Base-by-base conservation (phyloP, 2,113 vertebrate species). In the Dicaeum eximium region DNA sequence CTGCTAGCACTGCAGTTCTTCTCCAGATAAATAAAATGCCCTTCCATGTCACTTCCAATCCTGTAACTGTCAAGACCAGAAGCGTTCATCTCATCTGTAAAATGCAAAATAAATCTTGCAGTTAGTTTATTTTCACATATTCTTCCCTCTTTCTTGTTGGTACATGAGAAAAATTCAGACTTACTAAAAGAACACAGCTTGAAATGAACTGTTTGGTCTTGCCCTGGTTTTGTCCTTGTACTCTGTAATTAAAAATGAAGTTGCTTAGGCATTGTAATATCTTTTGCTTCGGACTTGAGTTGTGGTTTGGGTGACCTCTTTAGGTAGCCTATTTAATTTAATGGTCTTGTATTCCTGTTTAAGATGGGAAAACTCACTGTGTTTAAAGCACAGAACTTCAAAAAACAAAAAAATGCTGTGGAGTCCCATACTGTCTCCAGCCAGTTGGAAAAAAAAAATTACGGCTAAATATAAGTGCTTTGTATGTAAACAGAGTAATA, bases 1-100 rank as follows among this genome's bases (percentile, higher is more conserved):
- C 94, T 95, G 93, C 92, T 71, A 91, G 95, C 91, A 60, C 35
- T 9, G 9, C 65, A 27, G 47, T 78, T 82, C 45, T 85, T 84
- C 38, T 58, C 51, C 3, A 6, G 37, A 73, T 86, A 87, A 95
- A 96, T 89, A 96, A 84, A 84, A 92, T 93, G 92, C 28, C 95
- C 91, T 97, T 96, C 91, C 33, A 33, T 60, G 81, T 96, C 92
- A 60, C 78, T 93, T 94, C 80, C 70, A 89, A 78, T 96, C 72
- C 56, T 92, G 64, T 94, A 77, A 89, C 82, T 88, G 91, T 87
- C 86, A 85, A 91, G 77, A 84, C 11, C 22, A 58, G 33, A 56
- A 89, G 38, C 42, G 6, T 88, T 87, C 30, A 13, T 85, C 64
- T 48, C 17, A 35, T 65, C 60, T 45, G 31, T 74, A 86, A 93